phyloP scores from a whole-genome alignment of 2,113 vertebrate genomes.

The Pangasianodon gigas region DNA sequence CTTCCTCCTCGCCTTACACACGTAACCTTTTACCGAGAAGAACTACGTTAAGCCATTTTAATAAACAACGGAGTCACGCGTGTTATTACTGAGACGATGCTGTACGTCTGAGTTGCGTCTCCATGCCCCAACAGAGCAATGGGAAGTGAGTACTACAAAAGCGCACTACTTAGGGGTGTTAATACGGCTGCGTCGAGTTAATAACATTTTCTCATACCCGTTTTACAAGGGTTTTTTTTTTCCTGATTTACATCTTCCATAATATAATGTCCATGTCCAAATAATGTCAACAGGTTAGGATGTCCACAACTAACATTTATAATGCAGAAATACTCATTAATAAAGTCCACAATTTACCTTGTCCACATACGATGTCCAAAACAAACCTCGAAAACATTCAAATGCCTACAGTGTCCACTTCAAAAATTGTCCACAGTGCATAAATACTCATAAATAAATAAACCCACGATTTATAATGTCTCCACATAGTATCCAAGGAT shows the following conservation, averaged over 20 bases:
- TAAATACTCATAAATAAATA: neutral
- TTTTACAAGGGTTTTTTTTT: neutral
- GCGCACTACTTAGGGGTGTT: conserved; percentile 26
- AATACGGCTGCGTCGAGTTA: conserved; percentile 17
- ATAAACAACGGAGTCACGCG: conserved; percentile 58
- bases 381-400: neutral
- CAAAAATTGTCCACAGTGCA: neutral
- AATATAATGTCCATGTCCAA: neutral
- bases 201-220: neutral
- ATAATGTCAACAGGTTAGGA: neutral
- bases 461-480: neutral
- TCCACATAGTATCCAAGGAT: neutral
- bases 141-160: conserved; percentile 16
- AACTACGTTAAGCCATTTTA: conserved; percentile 58
- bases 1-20: conserved; percentile 61
- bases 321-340: neutral
- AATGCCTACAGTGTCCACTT: neutral
- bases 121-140: neutral
- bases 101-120: conserved; percentile 36
- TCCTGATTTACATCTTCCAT: neutral
- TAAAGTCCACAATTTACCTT: neutral
- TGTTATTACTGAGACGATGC: conserved; percentile 56
- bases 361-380: neutral
- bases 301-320: neutral
- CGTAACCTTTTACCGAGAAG: conserved; percentile 69